Evolutionary conservation across 2,113 vertebrate species (phyloP), one percentile per base, ranked within the genome.

Genomic region (Neopipo cinnamomea): DNA sequence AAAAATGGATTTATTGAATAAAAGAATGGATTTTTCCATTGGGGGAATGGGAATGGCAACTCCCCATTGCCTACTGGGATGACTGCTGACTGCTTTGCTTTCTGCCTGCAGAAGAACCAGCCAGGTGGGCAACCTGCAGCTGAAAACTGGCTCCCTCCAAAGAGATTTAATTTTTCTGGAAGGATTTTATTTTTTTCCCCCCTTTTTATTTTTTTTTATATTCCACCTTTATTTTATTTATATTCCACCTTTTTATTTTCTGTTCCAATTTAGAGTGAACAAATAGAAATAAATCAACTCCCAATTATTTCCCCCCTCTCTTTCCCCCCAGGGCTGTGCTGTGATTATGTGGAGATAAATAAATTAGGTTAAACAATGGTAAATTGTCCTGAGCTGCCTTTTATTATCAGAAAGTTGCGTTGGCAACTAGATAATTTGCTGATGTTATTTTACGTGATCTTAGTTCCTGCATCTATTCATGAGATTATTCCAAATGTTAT

Each of bases 351-450:
- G 84, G 28, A 70, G 87, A 91, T 91, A 97, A 92, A 95, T 93
- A 96, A 95, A 95, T 97, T 86, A 79, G 53, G 63, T 87, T 93
- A 95, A 96, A 78, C 88, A 94, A 94, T 70, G 74, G 72, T 11
- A 95, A 95, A 93, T 92, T 89, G 88, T 93, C 91, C 89, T 91
- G 93, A 92, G 95, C 88, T 95, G 89, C 87, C 91, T 96, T 89
- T 96, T 91, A 92, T 91, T 87, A 77, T 76, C 87, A 61, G 77
- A 88, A 97, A 96, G 92, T 81, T n/a, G 74, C 0, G 28, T 30
- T 80, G 94, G 94, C 93, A 81, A 94, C 88, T 77, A 39, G 88
- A 37, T 93, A 84, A 96, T 95, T 84, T 90, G 88, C 93, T 94
- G 93, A 37, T 89, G 56, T 52, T 72, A 67, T 96, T 94, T 53